phyloP scores from a whole-genome alignment of 2,113 vertebrate genomes.

The Ochotona princeps region DNA sequence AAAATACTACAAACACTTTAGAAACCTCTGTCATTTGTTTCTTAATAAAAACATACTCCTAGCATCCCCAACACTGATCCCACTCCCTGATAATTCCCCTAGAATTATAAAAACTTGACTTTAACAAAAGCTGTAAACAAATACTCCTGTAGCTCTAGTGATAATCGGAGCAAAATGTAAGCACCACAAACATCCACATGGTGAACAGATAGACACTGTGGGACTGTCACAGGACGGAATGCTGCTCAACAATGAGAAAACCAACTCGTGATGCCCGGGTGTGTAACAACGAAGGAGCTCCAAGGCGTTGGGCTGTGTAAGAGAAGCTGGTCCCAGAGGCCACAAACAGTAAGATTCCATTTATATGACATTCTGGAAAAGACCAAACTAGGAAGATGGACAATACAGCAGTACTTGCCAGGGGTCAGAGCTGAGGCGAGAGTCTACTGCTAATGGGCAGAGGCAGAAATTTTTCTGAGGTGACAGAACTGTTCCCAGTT shows the following conservation, averaged over 20 bases:
- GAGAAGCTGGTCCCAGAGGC: background rate
- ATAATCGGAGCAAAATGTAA: constrained; percentile 5
- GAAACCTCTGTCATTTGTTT: constrained; percentile 36
- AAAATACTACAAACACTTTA: background rate
- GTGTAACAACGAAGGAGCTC: background rate
- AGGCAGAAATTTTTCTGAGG: background rate
- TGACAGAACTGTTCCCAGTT: background rate
- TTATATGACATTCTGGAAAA: constrained; percentile 12
- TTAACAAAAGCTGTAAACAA: constrained; percentile 33
- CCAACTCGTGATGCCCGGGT: background rate
- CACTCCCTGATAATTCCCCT: background rate
- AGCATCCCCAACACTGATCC: background rate
- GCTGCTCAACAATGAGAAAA: background rate
- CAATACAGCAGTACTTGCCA: background rate
- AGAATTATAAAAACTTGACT: constrained; percentile 47
- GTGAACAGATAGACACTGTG: background rate
- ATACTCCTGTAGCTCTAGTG: constrained; percentile 41
- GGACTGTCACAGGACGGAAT: background rate
- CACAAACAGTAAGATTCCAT: background rate
- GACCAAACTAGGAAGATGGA: background rate
- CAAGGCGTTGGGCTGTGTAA: background rate
- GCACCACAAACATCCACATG: background rate
- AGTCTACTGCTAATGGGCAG: background rate
- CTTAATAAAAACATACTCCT: background rate
- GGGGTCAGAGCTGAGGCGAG: background rate